Evolutionary conservation across 2,113 vertebrate species (phyloP).

Genomic region (Cairina moschata): DNA sequence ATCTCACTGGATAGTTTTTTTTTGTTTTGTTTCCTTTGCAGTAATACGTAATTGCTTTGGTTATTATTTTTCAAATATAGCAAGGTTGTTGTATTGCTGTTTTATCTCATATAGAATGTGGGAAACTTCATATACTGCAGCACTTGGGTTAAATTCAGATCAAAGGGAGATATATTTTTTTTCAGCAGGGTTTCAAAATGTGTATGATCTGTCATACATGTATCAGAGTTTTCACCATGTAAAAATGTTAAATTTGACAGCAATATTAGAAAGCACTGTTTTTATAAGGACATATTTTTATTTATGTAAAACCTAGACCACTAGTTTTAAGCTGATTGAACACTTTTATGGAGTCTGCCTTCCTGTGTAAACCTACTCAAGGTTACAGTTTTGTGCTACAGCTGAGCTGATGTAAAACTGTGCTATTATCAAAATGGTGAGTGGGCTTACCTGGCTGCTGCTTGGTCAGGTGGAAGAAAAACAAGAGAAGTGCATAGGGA

Average conservation of each 20-base stretch:
- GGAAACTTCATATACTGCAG: not conserved
- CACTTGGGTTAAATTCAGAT: not conserved
- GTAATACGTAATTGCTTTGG: conserved; percentile 33
- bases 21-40: conserved; percentile 20
- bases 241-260: not conserved
- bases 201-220: not conserved
- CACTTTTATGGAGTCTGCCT: not conserved
- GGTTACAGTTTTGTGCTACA: not conserved
- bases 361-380: not conserved
- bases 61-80: not conserved
- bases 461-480: not conserved
- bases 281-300: not conserved
- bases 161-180: not conserved
- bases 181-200: not conserved
- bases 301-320: not conserved
- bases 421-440: not conserved
- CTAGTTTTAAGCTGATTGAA: not conserved
- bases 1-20: not conserved
- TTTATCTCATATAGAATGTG: conserved; percentile 6
- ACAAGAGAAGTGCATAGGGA: not conserved
- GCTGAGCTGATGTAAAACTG: not conserved
- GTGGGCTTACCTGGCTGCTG: not conserved
- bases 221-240: not conserved
- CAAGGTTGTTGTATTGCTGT: not conserved
- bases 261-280: not conserved